Conservation (phyloP, 2,888 invertebrate genomes). For the Tinea semifulvella region DNA sequence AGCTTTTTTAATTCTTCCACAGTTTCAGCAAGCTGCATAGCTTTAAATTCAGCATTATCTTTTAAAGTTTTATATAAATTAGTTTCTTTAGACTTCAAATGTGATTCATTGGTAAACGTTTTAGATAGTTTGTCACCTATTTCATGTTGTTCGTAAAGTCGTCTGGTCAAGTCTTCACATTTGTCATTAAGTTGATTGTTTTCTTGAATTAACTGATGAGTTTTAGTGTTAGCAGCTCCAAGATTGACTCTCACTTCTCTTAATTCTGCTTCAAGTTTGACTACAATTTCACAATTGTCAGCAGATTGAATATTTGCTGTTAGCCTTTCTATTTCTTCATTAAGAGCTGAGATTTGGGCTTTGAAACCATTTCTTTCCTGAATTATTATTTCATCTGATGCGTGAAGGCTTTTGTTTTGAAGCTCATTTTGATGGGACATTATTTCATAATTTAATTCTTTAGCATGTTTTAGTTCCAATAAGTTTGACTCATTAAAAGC, state of each 20-base stretch:
- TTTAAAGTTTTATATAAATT: slow-evolving; percentile 84
- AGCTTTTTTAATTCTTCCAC: slow-evolving; percentile 79
- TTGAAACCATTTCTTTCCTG: slow-evolving; percentile 81
- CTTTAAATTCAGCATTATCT: slow-evolving; percentile 80
- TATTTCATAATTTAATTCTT: slow-evolving; percentile 86
- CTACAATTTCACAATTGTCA: slow-evolving; percentile 72
- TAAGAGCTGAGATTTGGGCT: slow-evolving; percentile 81
- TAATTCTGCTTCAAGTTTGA: slow-evolving; percentile 76
- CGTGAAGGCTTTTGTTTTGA: slow-evolving; percentile 76
- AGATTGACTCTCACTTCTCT: slow-evolving; percentile 84
- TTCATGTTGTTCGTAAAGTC: slow-evolving; percentile 78
- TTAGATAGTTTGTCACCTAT: slow-evolving; percentile 78
- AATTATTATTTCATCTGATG: slow-evolving; percentile 83
- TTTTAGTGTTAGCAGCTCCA: slow-evolving; percentile 73
- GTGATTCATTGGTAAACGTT: slow-evolving; percentile 80
- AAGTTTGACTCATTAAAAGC: slow-evolving; percentile 73
- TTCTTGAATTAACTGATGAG: slow-evolving; percentile 73
- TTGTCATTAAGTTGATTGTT: slow-evolving; percentile 74
- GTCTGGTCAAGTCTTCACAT: slow-evolving; percentile 74
- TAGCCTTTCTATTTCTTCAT: slow-evolving; percentile 80
- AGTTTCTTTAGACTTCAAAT: slow-evolving; percentile 84
- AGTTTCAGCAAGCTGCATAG: slow-evolving; percentile 79
- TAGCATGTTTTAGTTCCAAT: slow-evolving; percentile 78
- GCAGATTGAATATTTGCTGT: slow-evolving; percentile 82
- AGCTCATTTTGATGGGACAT: slow-evolving; percentile 82